Base-by-base conservation (phyloP, 1,140 invertebrate genomes). In the Pseudachorutes palmiensis region DNA sequence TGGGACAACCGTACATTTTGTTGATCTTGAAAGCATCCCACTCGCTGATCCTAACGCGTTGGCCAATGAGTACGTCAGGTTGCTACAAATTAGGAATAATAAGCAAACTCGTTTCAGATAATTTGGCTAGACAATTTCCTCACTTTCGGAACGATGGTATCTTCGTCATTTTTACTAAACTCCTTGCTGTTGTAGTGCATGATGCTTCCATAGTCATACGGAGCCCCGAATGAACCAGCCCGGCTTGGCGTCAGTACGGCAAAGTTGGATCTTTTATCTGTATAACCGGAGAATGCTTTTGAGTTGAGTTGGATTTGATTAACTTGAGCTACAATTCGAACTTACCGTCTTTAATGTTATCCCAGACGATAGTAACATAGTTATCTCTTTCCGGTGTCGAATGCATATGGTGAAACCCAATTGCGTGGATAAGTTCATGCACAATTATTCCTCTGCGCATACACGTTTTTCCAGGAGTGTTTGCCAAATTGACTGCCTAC, bases 341-440 rank as follows among this genome's bases (percentile, higher is more conserved):
- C 33, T 1, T 29, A 61, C 30, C n/a, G 31, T 22, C 45, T 63
- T 41, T 16, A 26, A 91, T 88, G 72, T 88, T 88, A 2, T 83
- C 75, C 79, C 82, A 85, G 49, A 82, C 75, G 36, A 89, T 83
- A 1, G 73, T 77, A 12, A 89, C 80, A 74, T 81, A 88, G 0
- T 83, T 74, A 72, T 88, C 86, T 45, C 87, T 77, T 76, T 88
- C 83, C 3, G 80, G 77, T n/a, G 84, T 78, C 70, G 83, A 84
- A 73, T 89, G 87, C 71, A 87, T 85, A 72, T 89, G 83, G 70
- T 80, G 82, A 74, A 87, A 86, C 19, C 86, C 86, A 0, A 86
- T 70, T 0, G 85, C 83, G 72, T 87, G 86, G 73, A 86, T 78
- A 2, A 87, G 75, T 76, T 88, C 86, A 72, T 88, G 86, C 58